Base-by-base conservation (phyloP, 2,888 invertebrate species). In the Mantis religiosa region DNA sequence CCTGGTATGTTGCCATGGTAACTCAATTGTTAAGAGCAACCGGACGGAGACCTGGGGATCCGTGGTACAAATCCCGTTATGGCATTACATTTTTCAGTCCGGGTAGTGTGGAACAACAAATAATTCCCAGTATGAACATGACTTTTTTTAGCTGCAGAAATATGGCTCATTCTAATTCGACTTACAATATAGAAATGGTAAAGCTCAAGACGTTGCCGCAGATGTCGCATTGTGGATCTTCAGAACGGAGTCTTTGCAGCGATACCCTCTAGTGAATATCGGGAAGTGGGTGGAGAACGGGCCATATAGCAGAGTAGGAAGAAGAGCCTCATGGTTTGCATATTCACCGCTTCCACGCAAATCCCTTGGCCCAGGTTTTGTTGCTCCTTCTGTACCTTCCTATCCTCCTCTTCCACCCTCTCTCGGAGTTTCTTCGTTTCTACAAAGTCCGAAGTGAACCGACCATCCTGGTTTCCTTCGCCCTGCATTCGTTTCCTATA, bases 401-500 rank as follows among this genome's bases (percentile, higher is more conserved):
- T 71, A 71, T 25, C 54, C 6, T 25, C 25, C 54, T 25, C 15
- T 71, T 71, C 20, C 20, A 71, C 54, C 25, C 25, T 15, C 25
- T 25, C 54, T 71, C 15, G 20, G 15, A 71, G 54, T 71, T 71
- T 71, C 54, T 71, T 71, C 25, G 54, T 4, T 71, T 20, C 54
- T 71, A 25, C 54, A 25, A 71, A 25, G 84, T 84, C 84, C 30
- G 84, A 84, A 28, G 83, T 28, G 14, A 83, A 83, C 83, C 28
- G 28, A 14, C 83, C 83, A 28, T 28, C 83, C 54, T 71, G 54
- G 54, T 71, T 71, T 71, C 83, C 28, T 83, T 85, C 34, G 27
- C 28, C 25, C 30, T 34, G 41, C 28, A 85, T 85, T 86, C 86
- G 86, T 86, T 89, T 89, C 87, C 89, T 47, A 89, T 87, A 87